Base-by-base conservation (phyloP, 2,888 invertebrate genomes). In the Labia minor region DNA sequence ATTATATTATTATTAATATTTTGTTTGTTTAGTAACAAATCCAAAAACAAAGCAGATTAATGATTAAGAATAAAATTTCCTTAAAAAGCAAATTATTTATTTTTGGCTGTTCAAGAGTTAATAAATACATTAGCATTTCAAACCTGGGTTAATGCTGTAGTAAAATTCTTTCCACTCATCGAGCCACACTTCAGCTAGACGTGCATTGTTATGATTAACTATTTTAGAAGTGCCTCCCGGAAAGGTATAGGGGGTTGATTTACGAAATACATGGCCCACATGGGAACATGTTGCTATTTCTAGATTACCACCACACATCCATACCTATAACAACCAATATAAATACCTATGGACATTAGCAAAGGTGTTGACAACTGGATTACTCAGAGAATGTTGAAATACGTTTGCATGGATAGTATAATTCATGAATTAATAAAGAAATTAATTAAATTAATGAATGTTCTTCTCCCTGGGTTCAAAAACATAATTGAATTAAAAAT, bases 81-180 rank as follows among this genome's bases (percentile, higher is more conserved):
- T 26, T 26, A 26, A 26, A n/a, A 26, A 26, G 26, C 26, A 26
- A 26, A 26, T 6, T 26, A 26, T n/a, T n/a, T n/a, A n/a, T 26
- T 8, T 26, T 26, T 26, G 26, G 4, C 26, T 26, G 8, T 6
- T 4, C 2, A 49, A 49, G 49, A 49, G 49, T 49, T 16, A 63
- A 63, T 21, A 63, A 63, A 63, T 14, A 63, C 10, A 21, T 21
- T 49, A 49, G 49, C 49, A 49, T 49, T 49, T 68, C 73, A 78
- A 82, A 94, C 95, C 94, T 89, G 95, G 95, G 85, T 95, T 95
- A 84, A 95, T 93, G 83, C 91, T 92, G 89, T 93, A 95, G 89
- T 94, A 95, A 88, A 96, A 95, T 79, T 92, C 90, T 86, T 94
- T 94, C 91, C 97, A 97, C 77, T 96, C 94, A 83, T 98, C 98